A percentile compares a stretch with the other conserved stretches of the same genome.
phyloP scores from a whole-genome alignment of 2,113 vertebrate genomes.

The Anser cygnoides region DNA sequence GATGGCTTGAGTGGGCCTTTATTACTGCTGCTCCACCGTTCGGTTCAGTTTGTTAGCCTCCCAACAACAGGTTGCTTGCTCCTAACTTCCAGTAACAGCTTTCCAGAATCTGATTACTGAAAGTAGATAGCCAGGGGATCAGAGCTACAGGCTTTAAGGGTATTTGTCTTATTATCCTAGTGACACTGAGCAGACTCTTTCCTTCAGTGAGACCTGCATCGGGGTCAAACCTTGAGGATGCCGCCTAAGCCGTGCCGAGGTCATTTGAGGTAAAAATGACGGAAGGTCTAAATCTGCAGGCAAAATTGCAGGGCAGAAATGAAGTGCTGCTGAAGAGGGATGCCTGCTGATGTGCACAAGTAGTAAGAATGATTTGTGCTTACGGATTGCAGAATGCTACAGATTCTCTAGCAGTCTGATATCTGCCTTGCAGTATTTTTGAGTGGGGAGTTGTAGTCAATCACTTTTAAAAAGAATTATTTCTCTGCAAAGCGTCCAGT shows the following conservation, averaged over 20 bases:
- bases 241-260: constrained; percentile 19
- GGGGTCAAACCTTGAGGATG: constrained; percentile 39
- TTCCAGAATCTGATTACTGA: constrained; percentile 67
- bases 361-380: not conserved
- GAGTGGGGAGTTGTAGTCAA: not conserved
- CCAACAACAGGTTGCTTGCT: not conserved
- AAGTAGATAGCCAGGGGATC: constrained; percentile 63
- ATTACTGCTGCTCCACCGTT: not conserved
- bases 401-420: not conserved
- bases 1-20: not conserved
- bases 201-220: constrained; percentile 38
- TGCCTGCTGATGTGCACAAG: not conserved
- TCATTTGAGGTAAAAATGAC: constrained; percentile 25
- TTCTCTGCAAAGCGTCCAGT: not conserved
- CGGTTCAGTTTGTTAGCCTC: not conserved
- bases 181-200: constrained; percentile 69
- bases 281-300: constrained; percentile 37
- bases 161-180: constrained; percentile 69
- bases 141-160: constrained; percentile 63
- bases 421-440: not conserved
- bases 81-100: constrained; percentile 34
- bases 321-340: not conserved
- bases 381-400: not conserved
- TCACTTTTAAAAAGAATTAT: not conserved
- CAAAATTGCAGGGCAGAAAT: not conserved